Base-by-base conservation (phyloP, 2,888 invertebrate genomes). In the Barypeithes pellucidus region DNA sequence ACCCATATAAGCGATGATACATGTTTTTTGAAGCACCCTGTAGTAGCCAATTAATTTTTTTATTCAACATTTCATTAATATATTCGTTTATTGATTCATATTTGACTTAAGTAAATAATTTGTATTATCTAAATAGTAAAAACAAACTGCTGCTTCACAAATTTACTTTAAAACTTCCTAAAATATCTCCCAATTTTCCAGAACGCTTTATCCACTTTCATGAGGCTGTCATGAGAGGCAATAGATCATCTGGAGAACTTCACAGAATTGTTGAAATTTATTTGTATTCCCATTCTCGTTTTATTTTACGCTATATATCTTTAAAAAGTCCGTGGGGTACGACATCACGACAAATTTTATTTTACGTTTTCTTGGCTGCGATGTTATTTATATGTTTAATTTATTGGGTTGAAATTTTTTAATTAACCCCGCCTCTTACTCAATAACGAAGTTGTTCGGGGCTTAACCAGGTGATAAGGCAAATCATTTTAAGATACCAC, bases 201-300 rank as follows among this genome's bases (percentile, higher is more conserved):
- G 62, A 61, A 39, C 24, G 60, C 66, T 72, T 72, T 59, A 72
- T 67, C 67, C 59, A 66, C 72, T 62, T 67, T 72, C 66, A 72
- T 72, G 60, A 60, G 66, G 61, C 60, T 60, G 67, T 72, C 72
- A 61, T 60, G 54, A 29, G 50, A 20, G 59, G 61, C 47, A 59
- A 72, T 72, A 67, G 67, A 72, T 72, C 67, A 72, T 72, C 67
- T 18, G n/a, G 54, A 67, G 67, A 67, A 72, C 47, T 72, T 66
- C 72, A 72, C 70, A 63, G 70, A 70, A 65, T 60, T 22, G 67
- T 61, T 47, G 29, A 18, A 57, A n/a, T 54, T 33, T 54, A 54
- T 66, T 66, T 72, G 50, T 66, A 60, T 66, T 66, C 60, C 60
- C 66, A 65, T 50, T 59, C 66, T 41, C 66, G 36, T 72, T 66